phyloP scores from a whole-genome alignment of 2,888 invertebrate genomes.

The Protodeltote pygarga region DNA sequence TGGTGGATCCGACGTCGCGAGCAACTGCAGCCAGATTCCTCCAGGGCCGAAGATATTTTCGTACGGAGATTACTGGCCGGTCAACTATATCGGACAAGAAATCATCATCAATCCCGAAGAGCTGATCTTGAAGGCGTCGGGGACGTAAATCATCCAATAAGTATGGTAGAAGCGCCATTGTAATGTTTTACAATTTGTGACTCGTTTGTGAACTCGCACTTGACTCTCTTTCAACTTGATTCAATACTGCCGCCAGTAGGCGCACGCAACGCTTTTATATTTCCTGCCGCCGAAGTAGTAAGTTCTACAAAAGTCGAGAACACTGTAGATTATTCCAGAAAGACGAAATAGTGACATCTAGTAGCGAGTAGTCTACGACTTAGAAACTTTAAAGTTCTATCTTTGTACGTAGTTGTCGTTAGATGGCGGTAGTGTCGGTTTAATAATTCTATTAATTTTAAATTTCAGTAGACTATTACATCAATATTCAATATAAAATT shows the following conservation, averaged over 20 bases:
- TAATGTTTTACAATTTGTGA: neutral
- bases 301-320: slow-evolving; percentile 33
- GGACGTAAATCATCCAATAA: slow-evolving; percentile 70
- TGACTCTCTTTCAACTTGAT: slow-evolving; percentile 26
- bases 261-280: slow-evolving; percentile 62
- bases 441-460: neutral
- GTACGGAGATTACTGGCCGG: slow-evolving; percentile 59
- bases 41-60: slow-evolving; percentile 75
- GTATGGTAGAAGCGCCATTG: slow-evolving; percentile 77
- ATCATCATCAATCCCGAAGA: slow-evolving; percentile 78
- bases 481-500: too few species aligned
- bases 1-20: slow-evolving; percentile 84
- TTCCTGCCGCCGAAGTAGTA: slow-evolving; percentile 4
- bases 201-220: neutral
- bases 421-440: slow-evolving; percentile 6
- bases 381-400: neutral
- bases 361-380: slow-evolving; percentile 16
- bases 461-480: neutral
- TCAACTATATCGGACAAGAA: slow-evolving; percentile 71
- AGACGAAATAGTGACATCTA: slow-evolving; percentile 30
- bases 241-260: slow-evolving; percentile 49
- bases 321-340: slow-evolving; percentile 29
- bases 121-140: slow-evolving; percentile 69
- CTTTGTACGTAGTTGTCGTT: neutral
- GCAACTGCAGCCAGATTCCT: slow-evolving; percentile 73